phyloP scores from a whole-genome alignment of 2,797 vertebrate genomes.

The Tachyglossus aculeatus region DNA sequence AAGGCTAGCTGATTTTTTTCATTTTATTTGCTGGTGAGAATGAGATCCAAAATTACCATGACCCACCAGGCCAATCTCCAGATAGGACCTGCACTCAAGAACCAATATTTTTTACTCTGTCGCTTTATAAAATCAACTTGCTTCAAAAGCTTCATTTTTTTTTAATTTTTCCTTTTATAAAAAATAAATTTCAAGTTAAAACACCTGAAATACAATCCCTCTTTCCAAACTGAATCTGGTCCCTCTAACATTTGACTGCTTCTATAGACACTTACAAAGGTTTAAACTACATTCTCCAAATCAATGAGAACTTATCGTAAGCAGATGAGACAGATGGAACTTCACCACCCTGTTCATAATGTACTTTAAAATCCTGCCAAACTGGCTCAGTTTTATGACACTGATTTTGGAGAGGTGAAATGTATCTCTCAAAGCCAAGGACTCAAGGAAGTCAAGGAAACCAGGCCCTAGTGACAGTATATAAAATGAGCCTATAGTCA shows the following conservation, averaged over 20 bases:
- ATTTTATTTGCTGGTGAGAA: constrained; percentile 49
- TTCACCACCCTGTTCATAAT: constrained; percentile 66
- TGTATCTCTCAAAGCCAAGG: constrained; percentile 42
- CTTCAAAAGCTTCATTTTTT: constrained; percentile 52
- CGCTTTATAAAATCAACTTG: constrained; percentile 37
- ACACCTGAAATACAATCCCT: constrained; percentile 65
- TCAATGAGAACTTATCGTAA: constrained; percentile 55
- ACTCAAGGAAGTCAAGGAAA: constrained; percentile 61
- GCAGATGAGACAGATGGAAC: constrained; percentile 52
- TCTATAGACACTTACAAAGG: constrained; percentile 55
- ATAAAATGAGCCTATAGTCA: constrained; percentile 42
- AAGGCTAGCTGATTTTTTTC: constrained; percentile 31
- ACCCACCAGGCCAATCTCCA: constrained; percentile 10
- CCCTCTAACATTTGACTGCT: constrained; percentile 53
- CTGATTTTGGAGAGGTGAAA: too few species aligned
- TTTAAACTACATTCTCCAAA: constrained; percentile 51
- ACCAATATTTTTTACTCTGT: constrained; percentile 40
- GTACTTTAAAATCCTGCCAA: constrained; percentile 59
- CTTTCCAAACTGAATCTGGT: constrained; percentile 61
- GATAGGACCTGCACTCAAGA: constrained; percentile 38
- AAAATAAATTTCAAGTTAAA: constrained; percentile 67
- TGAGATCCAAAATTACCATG: not conserved
- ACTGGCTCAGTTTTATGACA: constrained; percentile 52
- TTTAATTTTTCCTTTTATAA: constrained; percentile 56
- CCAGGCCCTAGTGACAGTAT: constrained; percentile 34